Percentiles rank a stretch among this genome's conserved stretches.
Conservation (phyloP, 2,888 invertebrate genomes). For the Epirrhoe alternata region DNA sequence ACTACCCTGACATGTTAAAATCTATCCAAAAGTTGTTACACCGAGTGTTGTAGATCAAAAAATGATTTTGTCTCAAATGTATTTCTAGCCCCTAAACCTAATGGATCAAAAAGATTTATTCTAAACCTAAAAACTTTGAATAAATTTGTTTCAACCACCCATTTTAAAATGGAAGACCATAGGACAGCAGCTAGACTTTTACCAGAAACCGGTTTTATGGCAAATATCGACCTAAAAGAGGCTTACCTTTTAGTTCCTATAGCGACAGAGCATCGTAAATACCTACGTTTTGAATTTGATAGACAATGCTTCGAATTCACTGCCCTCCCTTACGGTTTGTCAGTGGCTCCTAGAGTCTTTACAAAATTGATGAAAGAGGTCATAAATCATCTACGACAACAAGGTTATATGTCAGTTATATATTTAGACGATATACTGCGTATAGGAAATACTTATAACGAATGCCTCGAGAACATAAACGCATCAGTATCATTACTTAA, state of each 20-base stretch:
- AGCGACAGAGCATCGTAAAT: constrained; percentile 26
- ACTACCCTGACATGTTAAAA: constrained; percentile 18
- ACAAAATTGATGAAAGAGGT: constrained; percentile 37
- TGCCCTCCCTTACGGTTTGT: constrained; percentile 38
- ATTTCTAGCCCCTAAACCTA: constrained; percentile 40
- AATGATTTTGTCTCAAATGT: constrained; percentile 38
- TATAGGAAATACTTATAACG: constrained; percentile 18
- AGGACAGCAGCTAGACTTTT: constrained; percentile 39
- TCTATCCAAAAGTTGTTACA: constrained; percentile 38
- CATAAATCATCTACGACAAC: constrained; percentile 19
- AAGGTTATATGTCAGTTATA: constrained; percentile 32
- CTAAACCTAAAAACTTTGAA: constrained; percentile 42
- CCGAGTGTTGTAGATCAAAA: constrained; percentile 12
- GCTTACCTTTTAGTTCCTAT: constrained; percentile 41
- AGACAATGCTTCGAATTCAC: constrained; percentile 32
- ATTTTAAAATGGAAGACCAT: constrained; percentile 48
- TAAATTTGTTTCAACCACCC: constrained; percentile 34
- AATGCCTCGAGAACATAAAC: constrained; percentile 24
- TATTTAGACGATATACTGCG: constrained; percentile 38
- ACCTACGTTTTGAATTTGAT: constrained; percentile 39
- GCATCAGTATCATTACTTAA: constrained; percentile 17
- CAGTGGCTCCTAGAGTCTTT: constrained; percentile 35
- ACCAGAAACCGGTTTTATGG: constrained; percentile 31
- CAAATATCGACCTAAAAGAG: constrained; percentile 43
- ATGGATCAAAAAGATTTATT: constrained; percentile 37